Evolutionary conservation across 2,888 invertebrate species (phyloP).

Genomic region (Chironomus tentans): DNA sequence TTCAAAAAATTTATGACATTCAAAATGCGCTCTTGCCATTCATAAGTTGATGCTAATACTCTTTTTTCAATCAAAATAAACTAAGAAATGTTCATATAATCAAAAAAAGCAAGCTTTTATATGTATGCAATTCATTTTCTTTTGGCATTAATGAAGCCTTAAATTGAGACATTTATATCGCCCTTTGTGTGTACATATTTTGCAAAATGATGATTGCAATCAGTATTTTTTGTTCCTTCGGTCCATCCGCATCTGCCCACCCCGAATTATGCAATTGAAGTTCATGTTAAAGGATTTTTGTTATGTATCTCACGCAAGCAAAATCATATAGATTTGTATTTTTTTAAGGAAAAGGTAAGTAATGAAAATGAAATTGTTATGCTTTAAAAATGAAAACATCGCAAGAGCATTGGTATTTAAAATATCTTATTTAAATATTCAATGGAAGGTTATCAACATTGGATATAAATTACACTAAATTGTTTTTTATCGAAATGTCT

Average conservation of each 20-base stretch:
- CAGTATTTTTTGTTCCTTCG: not conserved
- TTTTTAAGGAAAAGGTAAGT: not conserved
- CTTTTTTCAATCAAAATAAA: not conserved
- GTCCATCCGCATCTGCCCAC: not conserved
- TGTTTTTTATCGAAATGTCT: not conserved
- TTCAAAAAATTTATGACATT: too few species aligned
- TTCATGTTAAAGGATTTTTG: not conserved
- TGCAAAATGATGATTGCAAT: not conserved
- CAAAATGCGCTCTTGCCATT: too few species aligned
- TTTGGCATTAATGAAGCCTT: not conserved
- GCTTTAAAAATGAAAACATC: not conserved
- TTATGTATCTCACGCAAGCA: not conserved
- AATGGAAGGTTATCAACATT: not conserved
- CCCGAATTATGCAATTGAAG: not conserved
- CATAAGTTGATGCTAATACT: too few species aligned
- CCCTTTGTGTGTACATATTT: not conserved
- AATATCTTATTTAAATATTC: not conserved
- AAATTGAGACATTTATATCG: conserved; percentile 8
- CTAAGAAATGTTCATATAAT: too few species aligned
- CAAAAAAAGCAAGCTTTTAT: not conserved
- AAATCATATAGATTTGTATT: not conserved
- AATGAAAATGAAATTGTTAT: not conserved
- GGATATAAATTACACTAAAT: not conserved
- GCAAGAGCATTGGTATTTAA: not conserved
- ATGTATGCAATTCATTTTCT: not conserved